Evolutionary conservation across 2,888 invertebrate species (phyloP), one percentile per base, ranked within the genome.

Genomic region (Isotomurus palustris): DNA sequence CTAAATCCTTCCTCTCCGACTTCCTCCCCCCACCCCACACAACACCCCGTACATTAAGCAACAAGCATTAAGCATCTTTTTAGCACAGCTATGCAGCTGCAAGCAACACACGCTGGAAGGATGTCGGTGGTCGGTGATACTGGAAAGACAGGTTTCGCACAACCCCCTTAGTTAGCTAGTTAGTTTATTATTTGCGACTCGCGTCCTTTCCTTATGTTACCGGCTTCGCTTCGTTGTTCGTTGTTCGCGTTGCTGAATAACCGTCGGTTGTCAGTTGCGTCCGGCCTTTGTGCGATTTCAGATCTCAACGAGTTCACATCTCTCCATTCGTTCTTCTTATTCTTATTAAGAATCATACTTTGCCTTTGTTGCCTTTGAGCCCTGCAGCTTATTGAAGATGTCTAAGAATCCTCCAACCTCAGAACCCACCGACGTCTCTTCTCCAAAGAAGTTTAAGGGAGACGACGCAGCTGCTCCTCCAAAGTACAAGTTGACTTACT

Each of bases 401-500:
- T n/a, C n/a, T n/a, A 43, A 35, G 29, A 44, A 17, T 21, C 27
- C 38, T 8, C 27, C 19, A 17, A 10, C 35, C n/a, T 14, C 22
- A 6, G 28, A 19, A 28, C 27, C 36, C 27, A n/a, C 32, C 19
- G 41, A 52, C 10, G 41, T 53, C n/a, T 27, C 43, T 17, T 24
- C 53, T 19, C 36, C 44, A 10, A 44, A 44, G 27, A 52, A 43
- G 43, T 43, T 53, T 25, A 53, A 44, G 35, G 29, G 21, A 21
- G 50, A 25, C 4, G 27, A 36, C 3, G 48, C 12, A 21, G 55
- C 52, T 45, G 51, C 60, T 56, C 12, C 57, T 24, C 59, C 59
- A 21, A 67, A 62, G 28, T 77, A 76, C 70, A 77, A 75, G 58
- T 62, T 78, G 35, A 76, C 73, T 12, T 78, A 78, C 60, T 77